These are phyloP conservation scores for Ctenicera cuprea DNA, from an alignment of 2,888 invertebrate species.

Conservation along the genomic window DNA sequence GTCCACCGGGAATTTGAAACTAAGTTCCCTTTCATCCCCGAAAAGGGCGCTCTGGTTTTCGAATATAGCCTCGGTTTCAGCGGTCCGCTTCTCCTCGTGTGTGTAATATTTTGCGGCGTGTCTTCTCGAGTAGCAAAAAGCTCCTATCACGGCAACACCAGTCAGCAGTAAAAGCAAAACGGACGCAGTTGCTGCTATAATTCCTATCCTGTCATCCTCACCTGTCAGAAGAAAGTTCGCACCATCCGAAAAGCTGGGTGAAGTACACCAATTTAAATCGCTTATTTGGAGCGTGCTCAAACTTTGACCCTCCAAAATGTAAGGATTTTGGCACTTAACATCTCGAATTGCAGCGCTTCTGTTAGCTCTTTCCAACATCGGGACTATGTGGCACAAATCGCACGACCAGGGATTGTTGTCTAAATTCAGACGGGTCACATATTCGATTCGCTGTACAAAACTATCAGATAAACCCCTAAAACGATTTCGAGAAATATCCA, in stretches of 20 bases:
- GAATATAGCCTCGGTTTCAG: constrained; percentile 71
- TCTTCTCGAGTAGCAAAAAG: constrained; percentile 80
- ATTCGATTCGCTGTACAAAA: constrained; percentile 69
- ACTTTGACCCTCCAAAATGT: constrained; percentile 74
- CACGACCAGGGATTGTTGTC: constrained; percentile 82
- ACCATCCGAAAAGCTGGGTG: constrained; percentile 75
- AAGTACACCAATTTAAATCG: constrained; percentile 74
- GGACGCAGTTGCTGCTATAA: constrained; percentile 76
- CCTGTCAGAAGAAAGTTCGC: constrained; percentile 69
- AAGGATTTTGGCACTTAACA: constrained; percentile 77
- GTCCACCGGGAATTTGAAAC: constrained; percentile 76
- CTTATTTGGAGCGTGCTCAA: constrained; percentile 69
- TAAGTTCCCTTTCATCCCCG: constrained; percentile 74
- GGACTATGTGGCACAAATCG: constrained; percentile 79
- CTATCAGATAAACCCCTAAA: constrained; percentile 78
- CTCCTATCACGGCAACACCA: constrained; percentile 71
- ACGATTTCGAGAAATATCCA: constrained; percentile 85
- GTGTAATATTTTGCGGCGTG: constrained; percentile 88
- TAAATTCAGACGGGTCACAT: constrained; percentile 69
- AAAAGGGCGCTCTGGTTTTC: constrained; percentile 71
- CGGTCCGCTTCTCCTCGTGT: constrained; percentile 80
- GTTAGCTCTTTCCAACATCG: constrained; percentile 77
- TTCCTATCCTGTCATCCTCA: constrained; percentile 75
- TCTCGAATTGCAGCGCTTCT: constrained; percentile 74
- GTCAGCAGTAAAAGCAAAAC: constrained; percentile 75